These are phyloP conservation scores for Aegotheles bennettii DNA, from an alignment of 2,113 vertebrate genomes.

Conservation along the genomic window DNA sequence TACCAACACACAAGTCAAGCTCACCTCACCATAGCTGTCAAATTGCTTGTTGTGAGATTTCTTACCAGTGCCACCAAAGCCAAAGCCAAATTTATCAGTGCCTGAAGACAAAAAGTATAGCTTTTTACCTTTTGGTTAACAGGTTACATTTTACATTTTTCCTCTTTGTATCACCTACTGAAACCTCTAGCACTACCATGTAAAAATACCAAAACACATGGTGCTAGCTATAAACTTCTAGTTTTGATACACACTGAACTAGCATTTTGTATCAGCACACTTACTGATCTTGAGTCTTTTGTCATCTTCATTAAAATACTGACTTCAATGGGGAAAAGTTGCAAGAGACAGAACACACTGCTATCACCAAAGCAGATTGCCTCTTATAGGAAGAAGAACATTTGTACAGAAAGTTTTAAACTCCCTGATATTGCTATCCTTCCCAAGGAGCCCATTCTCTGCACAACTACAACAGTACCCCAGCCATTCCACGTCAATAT, in stretches of 20 bases:
- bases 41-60: conserved; percentile 98
- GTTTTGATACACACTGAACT: background rate
- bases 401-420: background rate
- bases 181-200: background rate
- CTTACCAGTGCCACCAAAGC: conserved; percentile 97
- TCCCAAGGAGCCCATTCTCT: background rate
- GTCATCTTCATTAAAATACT: background rate
- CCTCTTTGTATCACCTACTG: background rate
- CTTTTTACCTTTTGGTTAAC: background rate
- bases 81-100: conserved; percentile 95
- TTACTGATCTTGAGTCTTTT: background rate
- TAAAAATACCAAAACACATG: background rate
- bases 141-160: background rate
- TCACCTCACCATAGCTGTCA: conserved; percentile 97
- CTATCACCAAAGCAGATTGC: background rate
- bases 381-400: background rate
- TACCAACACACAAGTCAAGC: background rate
- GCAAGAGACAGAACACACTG: background rate
- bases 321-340: background rate
- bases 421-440: accelerated
- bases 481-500: accelerated
- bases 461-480: background rate
- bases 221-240: background rate
- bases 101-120: conserved; percentile 68
- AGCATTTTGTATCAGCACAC: background rate